phyloP scores from a whole-genome alignment of 2,113 vertebrate genomes.

The Podarcis cretensis region DNA sequence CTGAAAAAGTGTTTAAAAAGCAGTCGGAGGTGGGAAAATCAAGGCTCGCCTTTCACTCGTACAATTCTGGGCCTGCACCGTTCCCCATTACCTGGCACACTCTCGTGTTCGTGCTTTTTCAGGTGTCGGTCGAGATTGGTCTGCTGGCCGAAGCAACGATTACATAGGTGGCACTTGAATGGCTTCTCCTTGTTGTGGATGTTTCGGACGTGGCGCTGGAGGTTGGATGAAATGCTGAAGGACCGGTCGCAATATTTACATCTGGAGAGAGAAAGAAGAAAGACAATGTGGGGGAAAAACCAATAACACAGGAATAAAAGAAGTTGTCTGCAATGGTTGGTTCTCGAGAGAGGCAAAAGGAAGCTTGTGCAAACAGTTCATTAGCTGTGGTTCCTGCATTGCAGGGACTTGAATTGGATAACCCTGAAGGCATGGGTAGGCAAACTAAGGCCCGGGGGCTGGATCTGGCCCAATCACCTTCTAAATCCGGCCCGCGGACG shows the following conservation, averaged over 20 bases:
- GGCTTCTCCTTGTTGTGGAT: conserved; percentile 99
- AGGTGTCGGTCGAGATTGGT: conserved; percentile 98
- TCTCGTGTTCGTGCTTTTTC: conserved; percentile 98
- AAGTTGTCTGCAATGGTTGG: background rate
- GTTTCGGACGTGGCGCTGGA: conserved; percentile 98
- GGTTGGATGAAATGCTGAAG: conserved; percentile 99
- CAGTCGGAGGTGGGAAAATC: background rate
- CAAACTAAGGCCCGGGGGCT: too few relatives aligned
- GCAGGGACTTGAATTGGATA: too few relatives aligned
- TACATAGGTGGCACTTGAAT: conserved; percentile 98
- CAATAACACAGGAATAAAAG: background rate
- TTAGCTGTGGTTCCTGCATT: too few relatives aligned
- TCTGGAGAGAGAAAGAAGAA: conserved; percentile 74
- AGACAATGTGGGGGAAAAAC: background rate
- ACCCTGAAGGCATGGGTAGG: too few relatives aligned
- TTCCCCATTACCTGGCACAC: conserved; percentile 84
- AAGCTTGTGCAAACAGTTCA: too few relatives aligned
- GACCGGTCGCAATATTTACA: conserved; percentile 99
- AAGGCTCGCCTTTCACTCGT: background rate
- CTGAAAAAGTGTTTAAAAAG: too few relatives aligned
- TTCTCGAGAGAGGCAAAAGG: background rate
- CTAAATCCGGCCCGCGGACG: too few relatives aligned
- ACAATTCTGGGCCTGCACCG: too few relatives aligned
- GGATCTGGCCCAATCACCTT: too few relatives aligned
- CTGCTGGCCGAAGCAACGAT: conserved; percentile 98